Evolutionary conservation across 2,797 vertebrate genomes (phyloP).

Genomic region (Mycteria americana): DNA sequence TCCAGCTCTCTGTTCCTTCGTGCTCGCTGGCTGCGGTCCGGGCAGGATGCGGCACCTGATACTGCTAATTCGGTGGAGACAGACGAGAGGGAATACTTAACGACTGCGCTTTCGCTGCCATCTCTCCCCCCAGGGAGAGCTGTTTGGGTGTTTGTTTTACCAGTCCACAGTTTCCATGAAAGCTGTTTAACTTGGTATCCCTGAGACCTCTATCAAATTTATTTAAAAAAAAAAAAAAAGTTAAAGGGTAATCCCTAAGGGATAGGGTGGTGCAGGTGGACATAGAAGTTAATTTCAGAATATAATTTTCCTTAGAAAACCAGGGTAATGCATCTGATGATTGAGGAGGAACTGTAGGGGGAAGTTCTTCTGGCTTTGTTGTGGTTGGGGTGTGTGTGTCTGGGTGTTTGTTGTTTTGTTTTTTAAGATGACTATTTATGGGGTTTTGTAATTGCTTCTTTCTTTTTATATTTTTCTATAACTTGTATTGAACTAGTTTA

Average conservation of each 20-base stretch:
- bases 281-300: neutral
- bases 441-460: neutral
- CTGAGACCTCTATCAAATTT: neutral
- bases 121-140: neutral
- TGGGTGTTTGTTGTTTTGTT: neutral
- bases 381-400: neutral
- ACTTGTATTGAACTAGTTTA: neutral
- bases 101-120: neutral
- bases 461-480: neutral
- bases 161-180: neutral
- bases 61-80: neutral
- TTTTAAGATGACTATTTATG: neutral
- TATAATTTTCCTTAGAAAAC: neutral
- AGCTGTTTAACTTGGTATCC: neutral
- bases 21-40: fast-evolving
- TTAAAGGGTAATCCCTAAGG: neutral
- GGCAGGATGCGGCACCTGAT: neutral
- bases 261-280: neutral
- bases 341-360: neutral
- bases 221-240: neutral
- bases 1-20: neutral
- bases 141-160: neutral
- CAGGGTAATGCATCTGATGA: neutral
- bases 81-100: neutral
- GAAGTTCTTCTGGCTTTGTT: neutral